Base-by-base conservation (phyloP, 2,797 vertebrate genomes). In the Neosilurus hyrtlii region DNA sequence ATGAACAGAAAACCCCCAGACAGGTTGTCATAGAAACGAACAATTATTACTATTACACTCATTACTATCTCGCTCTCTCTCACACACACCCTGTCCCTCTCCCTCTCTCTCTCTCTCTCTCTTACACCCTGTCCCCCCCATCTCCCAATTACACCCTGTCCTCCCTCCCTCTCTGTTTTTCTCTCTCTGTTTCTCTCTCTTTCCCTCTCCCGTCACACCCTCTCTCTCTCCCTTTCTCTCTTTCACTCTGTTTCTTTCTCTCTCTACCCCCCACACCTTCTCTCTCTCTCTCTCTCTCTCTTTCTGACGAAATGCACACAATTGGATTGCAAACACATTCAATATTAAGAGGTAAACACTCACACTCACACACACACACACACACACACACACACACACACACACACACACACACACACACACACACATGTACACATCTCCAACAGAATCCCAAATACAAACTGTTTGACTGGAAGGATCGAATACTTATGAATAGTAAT, bases 21-120 rank as follows among this genome's bases (percentile, higher is more conserved):
- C 80, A 86, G 67, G 82, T 84, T 67, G 82, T 87, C 86, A 86
- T 26, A 18, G 51, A 43, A 62, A 62, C n/a, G 51, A 61, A 85
- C 61, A 62, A 71, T 67, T 57, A 82, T 77, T 81, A 65, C 76
- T 79, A 77, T 80, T 79, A 86, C 54, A 35, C 24, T 24, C 43
- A 83, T 81, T 76, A 83, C 82, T 72, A 81, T 77, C 51, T 75
- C 16, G 20, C 63, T 74, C 72, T 70, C 70, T 56, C 43, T 84
- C 30, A 30, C 30, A 30, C 30, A 30, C 30, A 30, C 30, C 30
- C 30, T 30, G 30, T 30, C 30, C 2, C 30, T 80, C 24, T 77
- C 62, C 77, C 78, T 66, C 51, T 56, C 57, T 59, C 16, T 18
- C 57, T 43, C 43, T 43, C 43, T 43, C 43, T 43, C 43, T 43